A percentile compares a stretch with the other conserved stretches of the same genome.
phyloP scores from a whole-genome alignment of 2,888 invertebrate species.

The Thecophora atra region DNA sequence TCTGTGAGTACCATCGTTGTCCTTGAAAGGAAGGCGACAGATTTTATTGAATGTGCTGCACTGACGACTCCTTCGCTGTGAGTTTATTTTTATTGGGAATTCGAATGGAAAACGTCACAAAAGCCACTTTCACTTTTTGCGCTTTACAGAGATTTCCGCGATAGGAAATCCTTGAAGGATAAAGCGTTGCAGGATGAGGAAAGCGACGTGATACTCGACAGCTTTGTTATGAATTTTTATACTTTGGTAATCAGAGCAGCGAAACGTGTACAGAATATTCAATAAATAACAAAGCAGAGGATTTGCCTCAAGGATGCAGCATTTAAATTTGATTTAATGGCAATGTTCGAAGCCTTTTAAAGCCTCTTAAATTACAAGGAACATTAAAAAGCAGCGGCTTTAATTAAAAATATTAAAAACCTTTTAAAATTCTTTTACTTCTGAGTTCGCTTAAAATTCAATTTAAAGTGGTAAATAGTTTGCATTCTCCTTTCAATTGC shows the following conservation, averaged over 20 bases:
- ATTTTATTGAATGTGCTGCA: not conserved
- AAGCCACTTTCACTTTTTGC: slow-evolving; percentile 27
- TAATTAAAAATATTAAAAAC: no score
- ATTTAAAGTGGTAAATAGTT: no score
- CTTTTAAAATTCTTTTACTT: no score
- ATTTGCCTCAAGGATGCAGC: no score
- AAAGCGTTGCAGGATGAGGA: not conserved
- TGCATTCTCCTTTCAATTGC: no score
- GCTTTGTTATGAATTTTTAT: slow-evolving; percentile 3
- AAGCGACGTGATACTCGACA: not conserved
- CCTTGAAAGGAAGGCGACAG: slow-evolving; percentile 12
- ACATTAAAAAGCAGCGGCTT: no score
- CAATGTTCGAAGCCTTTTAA: no score
- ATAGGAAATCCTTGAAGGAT: slow-evolving; percentile 5
- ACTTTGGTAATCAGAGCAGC: not conserved
- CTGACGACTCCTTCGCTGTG: not conserved
- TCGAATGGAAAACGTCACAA: slow-evolving; percentile 30
- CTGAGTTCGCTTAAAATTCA: no score
- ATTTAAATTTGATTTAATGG: no score
- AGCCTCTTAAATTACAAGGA: no score
- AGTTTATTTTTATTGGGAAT: slow-evolving; percentile 20
- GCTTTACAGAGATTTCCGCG: slow-evolving; percentile 4
- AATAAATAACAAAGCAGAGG: not conserved
- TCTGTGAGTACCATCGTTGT: not conserved
- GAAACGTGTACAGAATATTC: not conserved